Evolutionary conservation across 2,113 vertebrate genomes (phyloP), one percentile per base, ranked within the genome.

Genomic region (Vulpes ferrilata): DNA sequence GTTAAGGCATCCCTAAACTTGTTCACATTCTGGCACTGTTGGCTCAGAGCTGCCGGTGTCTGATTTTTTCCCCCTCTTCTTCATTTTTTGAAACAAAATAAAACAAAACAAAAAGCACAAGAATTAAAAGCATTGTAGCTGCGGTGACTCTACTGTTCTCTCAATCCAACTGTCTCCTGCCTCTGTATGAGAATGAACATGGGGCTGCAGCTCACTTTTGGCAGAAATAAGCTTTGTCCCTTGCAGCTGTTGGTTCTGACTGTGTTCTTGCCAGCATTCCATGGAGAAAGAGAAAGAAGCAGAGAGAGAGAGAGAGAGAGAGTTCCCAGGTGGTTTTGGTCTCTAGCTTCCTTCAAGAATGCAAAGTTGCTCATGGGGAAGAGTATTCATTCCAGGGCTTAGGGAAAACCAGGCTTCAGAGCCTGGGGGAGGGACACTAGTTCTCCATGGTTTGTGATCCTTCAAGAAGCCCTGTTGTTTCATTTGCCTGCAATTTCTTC

Each of bases 401-500:
- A 99, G 98, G 99, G 99, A 98, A 99, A 99, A 99, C 99, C 99
- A 98, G 99, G 98, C 97, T 99, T 99, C 27, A 99, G 99, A 97
- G 99, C 99, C 98, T 99, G 99, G 98, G 99, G 99, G 81, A 99
- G 99, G 82, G 99, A 99, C 97, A 99, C 99, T 1, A 99, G 99
- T 98, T 99, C 99, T 19, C 99, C 99, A 0, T 99, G 99, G 38
- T 99, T 99, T 43, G 99, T 99, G 98, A 99, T 99, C 96, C 99
- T 98, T 99, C 99, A 99, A 98, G 99, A 99, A 0, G 99, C 99
- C 99, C 99, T 99, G 98, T 99, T 99, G 99, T 99, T 99, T 99
- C 99, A 99, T 98, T 99, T 99, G 5, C 99, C 99, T 93, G 99
- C 99, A n/a, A 99, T 99, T 98, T 99, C 99, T 98, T 99, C 99